Evolutionary conservation across 1,140 invertebrate genomes (phyloP).

Genomic region (Bacillus rossius): DNA sequence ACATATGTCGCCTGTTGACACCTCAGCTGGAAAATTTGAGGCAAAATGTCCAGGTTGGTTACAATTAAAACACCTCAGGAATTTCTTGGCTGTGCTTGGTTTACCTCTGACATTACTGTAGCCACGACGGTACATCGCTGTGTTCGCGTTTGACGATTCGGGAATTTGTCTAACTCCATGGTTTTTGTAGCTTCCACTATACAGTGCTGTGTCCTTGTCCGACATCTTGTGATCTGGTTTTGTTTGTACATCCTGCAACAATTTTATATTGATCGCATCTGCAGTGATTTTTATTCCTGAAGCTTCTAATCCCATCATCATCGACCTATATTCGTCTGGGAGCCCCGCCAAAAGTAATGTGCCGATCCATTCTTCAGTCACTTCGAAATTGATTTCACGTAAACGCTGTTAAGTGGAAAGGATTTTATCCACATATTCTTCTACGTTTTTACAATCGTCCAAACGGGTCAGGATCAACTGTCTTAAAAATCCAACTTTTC

Average conservation of each 20-base stretch:
- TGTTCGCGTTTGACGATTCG: too few relatives aligned
- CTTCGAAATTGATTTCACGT: slow-evolving; percentile 29
- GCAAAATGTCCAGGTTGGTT: not conserved
- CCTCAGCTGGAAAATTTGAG: too few relatives aligned
- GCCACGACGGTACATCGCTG: too few relatives aligned
- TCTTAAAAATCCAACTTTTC: slow-evolving; percentile 33
- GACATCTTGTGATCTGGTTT: not conserved
- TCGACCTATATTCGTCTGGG: slow-evolving; percentile 36
- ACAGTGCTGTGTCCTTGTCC: not conserved
- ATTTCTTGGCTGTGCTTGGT: not conserved
- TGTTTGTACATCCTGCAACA: slow-evolving; percentile 33
- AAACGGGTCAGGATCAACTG: slow-evolving; percentile 29
- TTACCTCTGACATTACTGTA: not conserved
- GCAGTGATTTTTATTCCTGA: slow-evolving; percentile 32
- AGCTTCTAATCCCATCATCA: slow-evolving; percentile 40
- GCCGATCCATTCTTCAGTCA: slow-evolving; percentile 36
- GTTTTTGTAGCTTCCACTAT: not conserved
- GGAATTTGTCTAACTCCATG: too few relatives aligned
- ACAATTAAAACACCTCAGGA: not conserved
- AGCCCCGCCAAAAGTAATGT: slow-evolving; percentile 36
- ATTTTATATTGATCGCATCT: slow-evolving; percentile 38
- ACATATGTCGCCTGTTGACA: not conserved
- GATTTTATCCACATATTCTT: slow-evolving; percentile 36
- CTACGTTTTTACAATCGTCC: slow-evolving; percentile 27
- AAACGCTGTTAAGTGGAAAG: slow-evolving; percentile 33